A percentile compares a stretch with the other conserved stretches of the same genome.
Conservation (phyloP, 2,113 vertebrate species). For the Garra rufa region DNA sequence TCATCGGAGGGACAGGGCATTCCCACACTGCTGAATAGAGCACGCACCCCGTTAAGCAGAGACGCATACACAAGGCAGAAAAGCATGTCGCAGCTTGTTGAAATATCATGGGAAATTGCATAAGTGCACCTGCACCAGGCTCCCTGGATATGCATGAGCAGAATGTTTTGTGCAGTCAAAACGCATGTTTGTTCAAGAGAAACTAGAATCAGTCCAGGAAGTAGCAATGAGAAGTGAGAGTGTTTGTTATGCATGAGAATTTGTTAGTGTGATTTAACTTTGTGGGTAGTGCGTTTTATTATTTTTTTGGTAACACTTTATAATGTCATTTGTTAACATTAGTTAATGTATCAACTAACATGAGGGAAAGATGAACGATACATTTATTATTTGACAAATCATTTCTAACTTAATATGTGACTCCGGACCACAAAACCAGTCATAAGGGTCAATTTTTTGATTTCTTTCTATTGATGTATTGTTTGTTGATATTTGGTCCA, state of each 20-base stretch:
- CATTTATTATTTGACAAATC: no score
- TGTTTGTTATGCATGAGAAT: no score
- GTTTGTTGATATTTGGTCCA: no score
- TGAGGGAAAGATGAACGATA: no score
- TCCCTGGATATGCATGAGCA: not conserved
- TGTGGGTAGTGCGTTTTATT: no score
- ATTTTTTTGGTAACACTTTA: not conserved
- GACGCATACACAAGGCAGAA: slow-evolving; percentile 25
- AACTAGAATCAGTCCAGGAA: not conserved
- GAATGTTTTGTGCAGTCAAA: not conserved
- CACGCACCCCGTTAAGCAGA: not conserved
- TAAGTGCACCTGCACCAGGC: slow-evolving; percentile 19
- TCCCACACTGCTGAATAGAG: slow-evolving; percentile 34
- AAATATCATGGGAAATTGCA: slow-evolving; percentile 36
- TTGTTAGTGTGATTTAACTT: not conserved
- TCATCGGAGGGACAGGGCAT: slow-evolving; percentile 9
- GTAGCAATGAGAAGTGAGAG: not conserved
- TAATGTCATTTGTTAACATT: no score
- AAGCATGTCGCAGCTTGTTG: slow-evolving; percentile 40
- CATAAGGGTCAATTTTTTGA: no score
- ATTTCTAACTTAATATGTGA: no score
- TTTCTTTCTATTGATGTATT: no score
- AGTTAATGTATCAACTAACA: no score
- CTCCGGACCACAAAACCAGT: no score
- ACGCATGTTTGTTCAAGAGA: not conserved